These are phyloP conservation scores for Vidua chalybeata DNA, from an alignment of 2,113 vertebrate genomes.

Conservation along the genomic window DNA sequence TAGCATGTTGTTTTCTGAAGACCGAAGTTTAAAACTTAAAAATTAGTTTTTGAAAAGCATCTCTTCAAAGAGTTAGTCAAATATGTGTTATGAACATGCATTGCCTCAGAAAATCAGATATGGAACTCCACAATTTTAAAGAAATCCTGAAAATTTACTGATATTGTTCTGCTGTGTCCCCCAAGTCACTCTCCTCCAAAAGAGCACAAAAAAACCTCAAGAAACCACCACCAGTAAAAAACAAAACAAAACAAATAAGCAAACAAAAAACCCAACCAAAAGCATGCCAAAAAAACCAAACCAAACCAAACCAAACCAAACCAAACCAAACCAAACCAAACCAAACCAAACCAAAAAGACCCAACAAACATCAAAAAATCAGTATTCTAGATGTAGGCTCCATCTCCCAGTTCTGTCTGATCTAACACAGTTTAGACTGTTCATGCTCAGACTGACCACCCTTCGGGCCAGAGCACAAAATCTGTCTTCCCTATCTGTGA, in stretches of 20 bases:
- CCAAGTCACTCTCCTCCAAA: rapidly evolving
- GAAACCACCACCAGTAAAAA: background rate
- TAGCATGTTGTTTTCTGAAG: background rate
- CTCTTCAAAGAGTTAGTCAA: background rate
- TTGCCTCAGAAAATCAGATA: background rate
- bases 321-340: too few relatives aligned
- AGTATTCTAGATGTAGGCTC: background rate
- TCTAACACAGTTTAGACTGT: background rate
- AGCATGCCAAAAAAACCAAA: background rate
- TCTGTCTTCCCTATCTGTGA: background rate
- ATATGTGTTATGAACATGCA: background rate
- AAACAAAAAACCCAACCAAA: background rate
- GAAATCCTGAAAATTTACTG: background rate
- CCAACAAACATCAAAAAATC: background rate
- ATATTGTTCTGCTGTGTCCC: background rate
- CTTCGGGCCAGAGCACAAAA: background rate
- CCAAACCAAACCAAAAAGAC: background rate
- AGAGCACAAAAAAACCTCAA: background rate
- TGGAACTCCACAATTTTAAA: background rate
- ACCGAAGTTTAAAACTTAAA: background rate
- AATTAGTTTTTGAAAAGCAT: background rate
- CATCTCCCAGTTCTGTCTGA: background rate
- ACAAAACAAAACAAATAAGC: background rate
- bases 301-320: too few relatives aligned
- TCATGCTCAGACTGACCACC: background rate